phyloP scores from a whole-genome alignment of 1,140 invertebrate species.

The Drosophila paulistorum region DNA sequence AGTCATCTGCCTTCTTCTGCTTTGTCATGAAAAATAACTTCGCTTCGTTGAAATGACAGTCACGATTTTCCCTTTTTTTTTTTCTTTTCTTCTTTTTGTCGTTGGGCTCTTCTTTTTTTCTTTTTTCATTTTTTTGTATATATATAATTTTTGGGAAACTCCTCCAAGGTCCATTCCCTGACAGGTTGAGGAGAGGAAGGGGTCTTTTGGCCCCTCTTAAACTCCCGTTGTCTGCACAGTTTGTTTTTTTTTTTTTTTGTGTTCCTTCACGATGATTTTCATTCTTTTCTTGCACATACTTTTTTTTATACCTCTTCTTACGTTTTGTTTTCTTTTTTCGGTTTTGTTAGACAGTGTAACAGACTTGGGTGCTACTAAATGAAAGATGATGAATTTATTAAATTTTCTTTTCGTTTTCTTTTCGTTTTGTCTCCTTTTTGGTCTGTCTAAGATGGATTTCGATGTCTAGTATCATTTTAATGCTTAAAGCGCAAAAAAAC shows the following conservation, averaged over 20 bases:
- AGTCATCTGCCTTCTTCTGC: constrained; percentile 59
- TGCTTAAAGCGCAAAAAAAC: background rate
- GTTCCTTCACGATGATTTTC: constrained; percentile 43
- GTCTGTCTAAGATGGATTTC: constrained; percentile 5
- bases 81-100: constrained; percentile 3
- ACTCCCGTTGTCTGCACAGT: constrained; percentile 26
- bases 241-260: constrained; percentile 7
- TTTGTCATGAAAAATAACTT: constrained; percentile 81
- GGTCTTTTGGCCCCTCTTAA: background rate
- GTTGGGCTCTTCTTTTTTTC: constrained; percentile 26
- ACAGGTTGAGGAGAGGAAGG: too few species aligned
- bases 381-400: constrained; percentile 80
- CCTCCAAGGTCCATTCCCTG: constrained; percentile 2
- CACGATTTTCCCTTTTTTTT: constrained; percentile 65
- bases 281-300: constrained; percentile 34
- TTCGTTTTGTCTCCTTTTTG: background rate
- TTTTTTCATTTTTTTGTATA: constrained; percentile 22
- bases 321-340: too few species aligned
- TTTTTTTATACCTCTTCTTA: background rate
- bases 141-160: constrained; percentile 50
- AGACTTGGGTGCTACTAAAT: constrained; percentile 67
- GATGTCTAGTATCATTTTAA: background rate
- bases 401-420: constrained; percentile 48
- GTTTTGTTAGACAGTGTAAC: constrained; percentile 40
- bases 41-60: constrained; percentile 80